A percentile compares a stretch with the other conserved stretches of the same genome.
These are phyloP conservation scores for Micrasema minimum DNA, from an alignment of 1,140 invertebrate genomes.

Conservation along the genomic window DNA sequence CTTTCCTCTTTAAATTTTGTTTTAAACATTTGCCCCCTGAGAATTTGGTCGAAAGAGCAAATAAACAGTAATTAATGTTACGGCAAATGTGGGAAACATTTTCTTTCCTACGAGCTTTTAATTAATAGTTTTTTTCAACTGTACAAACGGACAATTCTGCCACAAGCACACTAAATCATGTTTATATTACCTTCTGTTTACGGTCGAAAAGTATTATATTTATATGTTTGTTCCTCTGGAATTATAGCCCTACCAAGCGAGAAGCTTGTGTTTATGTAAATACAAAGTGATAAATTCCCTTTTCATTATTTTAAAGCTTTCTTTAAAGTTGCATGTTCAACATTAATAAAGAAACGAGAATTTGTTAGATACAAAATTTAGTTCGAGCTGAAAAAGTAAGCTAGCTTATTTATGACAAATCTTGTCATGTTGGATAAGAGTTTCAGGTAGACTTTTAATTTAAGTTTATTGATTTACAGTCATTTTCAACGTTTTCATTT, in stretches of 20 bases:
- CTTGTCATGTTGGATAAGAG: conserved; percentile 5
- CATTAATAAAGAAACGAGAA: conserved; percentile 18
- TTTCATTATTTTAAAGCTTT: conserved; percentile 27
- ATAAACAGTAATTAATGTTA: too few relatives aligned
- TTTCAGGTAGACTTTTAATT: too few relatives aligned
- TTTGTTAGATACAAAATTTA: conserved; percentile 6
- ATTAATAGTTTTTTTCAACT: conserved; percentile 18
- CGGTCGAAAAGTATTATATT: conserved; percentile 22
- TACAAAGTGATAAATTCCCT: conserved; percentile 19
- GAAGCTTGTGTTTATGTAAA: conserved; percentile 31
- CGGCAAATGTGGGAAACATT: too few relatives aligned
- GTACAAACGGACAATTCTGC: conserved; percentile 18
- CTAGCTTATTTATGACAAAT: conserved; percentile 9
- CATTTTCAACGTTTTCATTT: too few relatives aligned
- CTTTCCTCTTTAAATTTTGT: too few relatives aligned
- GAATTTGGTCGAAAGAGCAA: too few relatives aligned
- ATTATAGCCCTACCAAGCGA: conserved; percentile 21
- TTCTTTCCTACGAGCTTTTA: conserved; percentile 1
- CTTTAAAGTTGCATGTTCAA: conserved; percentile 29
- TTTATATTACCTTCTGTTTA: conserved; percentile 30
- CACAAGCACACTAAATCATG: conserved; percentile 20
- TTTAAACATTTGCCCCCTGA: too few relatives aligned
- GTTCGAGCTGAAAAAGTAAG: not conserved
- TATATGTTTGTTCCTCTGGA: conserved; percentile 16
- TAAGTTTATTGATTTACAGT: too few relatives aligned